phyloP scores from a whole-genome alignment of 2,888 invertebrate species.

The Muschampia plurimacula region DNA sequence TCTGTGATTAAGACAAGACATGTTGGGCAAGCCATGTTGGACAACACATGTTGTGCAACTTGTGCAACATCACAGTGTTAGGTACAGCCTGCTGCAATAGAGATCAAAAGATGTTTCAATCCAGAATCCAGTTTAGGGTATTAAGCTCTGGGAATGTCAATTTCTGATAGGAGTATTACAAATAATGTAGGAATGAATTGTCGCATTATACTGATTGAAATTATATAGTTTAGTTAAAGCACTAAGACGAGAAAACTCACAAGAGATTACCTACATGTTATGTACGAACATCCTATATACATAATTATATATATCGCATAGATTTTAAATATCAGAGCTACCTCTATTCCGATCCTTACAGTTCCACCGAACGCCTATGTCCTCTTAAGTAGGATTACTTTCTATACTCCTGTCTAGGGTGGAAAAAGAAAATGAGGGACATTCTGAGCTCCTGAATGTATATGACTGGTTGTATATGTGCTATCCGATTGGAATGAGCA shows the following conservation, averaged over 20 bases:
- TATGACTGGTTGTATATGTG: no score
- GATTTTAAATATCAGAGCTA: not conserved
- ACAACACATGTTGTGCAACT: no score
- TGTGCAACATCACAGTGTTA: no score
- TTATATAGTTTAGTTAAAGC: not conserved
- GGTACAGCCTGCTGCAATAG: no score
- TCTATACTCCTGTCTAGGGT: not conserved
- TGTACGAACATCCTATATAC: not conserved
- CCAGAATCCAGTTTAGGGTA: no score
- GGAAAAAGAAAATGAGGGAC: not conserved
- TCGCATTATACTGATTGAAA: no score
- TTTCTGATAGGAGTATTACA: no score
- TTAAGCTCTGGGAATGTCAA: no score
- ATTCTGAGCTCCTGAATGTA: not conserved
- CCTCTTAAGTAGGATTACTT: constrained; percentile 9
- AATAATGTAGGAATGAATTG: no score
- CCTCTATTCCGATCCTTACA: not conserved
- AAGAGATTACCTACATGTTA: not conserved
- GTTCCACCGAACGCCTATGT: not conserved
- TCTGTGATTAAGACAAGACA: not conserved
- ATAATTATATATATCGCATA: not conserved
- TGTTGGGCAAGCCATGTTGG: no score
- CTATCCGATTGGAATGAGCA: not conserved
- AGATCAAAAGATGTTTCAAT: no score
- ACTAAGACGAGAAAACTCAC: not conserved